Evolutionary conservation across 2,797 vertebrate species (phyloP).

Genomic region (Mormyrops boulengeri): DNA sequence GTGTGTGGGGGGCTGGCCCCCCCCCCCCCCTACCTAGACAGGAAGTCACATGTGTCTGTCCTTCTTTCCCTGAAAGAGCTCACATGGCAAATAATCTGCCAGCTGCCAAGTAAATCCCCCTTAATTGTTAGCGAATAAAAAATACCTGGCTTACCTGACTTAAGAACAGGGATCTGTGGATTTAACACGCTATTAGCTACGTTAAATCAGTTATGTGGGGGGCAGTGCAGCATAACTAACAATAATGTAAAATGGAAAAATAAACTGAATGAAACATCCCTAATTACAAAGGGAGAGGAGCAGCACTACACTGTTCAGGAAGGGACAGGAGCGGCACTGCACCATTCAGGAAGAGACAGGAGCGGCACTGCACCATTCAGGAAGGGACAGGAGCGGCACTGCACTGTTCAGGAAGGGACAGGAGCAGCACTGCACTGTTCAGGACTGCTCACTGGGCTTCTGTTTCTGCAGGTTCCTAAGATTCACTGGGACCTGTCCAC

Average conservation of each 20-base stretch:
- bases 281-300: not conserved
- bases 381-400: not conserved
- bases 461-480: conserved; percentile 68
- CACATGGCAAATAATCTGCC: conserved; percentile 33
- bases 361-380: not conserved
- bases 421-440: not conserved
- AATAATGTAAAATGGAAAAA: conserved; percentile 20
- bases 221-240: conserved; percentile 19
- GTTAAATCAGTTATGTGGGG: conserved; percentile 22
- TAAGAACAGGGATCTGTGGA: conserved; percentile 25
- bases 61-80: not conserved
- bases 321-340: not conserved
- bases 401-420: not conserved
- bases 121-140: conserved; percentile 38
- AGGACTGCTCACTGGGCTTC: not conserved
- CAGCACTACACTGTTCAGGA: not conserved
- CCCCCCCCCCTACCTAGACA: not conserved
- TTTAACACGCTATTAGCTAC: conserved; percentile 30
- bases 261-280: conserved; percentile 19
- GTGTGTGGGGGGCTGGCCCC: no score
- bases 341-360: not conserved
- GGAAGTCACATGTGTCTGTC: not conserved
- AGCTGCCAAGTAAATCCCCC: conserved; percentile 18
- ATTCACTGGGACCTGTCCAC: conserved; percentile 92
- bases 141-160: conserved; percentile 23